phyloP scores from a whole-genome alignment of 2,113 vertebrate species.

The Corythoichthys intestinalis region DNA sequence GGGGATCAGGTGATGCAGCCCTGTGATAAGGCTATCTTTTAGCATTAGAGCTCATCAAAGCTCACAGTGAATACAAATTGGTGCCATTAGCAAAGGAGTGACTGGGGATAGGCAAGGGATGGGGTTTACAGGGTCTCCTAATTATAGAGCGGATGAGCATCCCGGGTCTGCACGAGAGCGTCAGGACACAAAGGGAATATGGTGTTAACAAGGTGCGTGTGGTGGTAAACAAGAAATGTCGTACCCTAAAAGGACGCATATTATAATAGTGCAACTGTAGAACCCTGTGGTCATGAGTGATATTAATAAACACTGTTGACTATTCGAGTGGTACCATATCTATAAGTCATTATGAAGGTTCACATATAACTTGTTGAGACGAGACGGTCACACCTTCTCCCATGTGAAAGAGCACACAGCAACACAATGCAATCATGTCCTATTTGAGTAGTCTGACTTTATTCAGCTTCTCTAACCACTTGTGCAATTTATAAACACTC shows the following conservation, averaged over 20 bases:
- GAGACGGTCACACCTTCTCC: conserved; percentile 37
- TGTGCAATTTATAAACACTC: background rate
- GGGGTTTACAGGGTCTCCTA: conserved; percentile 44
- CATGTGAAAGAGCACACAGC: conserved; percentile 26
- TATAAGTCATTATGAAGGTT: conserved; percentile 36
- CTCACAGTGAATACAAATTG: conserved; percentile 73
- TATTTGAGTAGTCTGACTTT: conserved; percentile 21
- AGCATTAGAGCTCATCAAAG: conserved; percentile 64
- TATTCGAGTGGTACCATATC: conserved; percentile 17
- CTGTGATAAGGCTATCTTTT: conserved; percentile 59
- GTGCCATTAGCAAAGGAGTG: conserved; percentile 55
- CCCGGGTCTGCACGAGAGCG: conserved; percentile 35
- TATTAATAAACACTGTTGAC: conserved; percentile 50
- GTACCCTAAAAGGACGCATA: conserved; percentile 15
- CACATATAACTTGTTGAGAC: conserved; percentile 34
- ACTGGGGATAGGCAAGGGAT: conserved; percentile 16
- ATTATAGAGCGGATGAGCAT: conserved; percentile 60
- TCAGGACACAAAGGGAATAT: conserved; percentile 2
- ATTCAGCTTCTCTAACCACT: conserved; percentile 11
- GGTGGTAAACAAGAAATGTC: conserved; percentile 41
- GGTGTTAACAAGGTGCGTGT: conserved; percentile 45
- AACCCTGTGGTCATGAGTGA: conserved; percentile 20
- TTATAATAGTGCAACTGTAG: conserved; percentile 10
- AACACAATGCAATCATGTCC: conserved; percentile 40
- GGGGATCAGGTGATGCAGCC: conserved; percentile 55